phyloP scores from a whole-genome alignment of 1,140 invertebrate genomes.

The Brachionus manjavacas region DNA sequence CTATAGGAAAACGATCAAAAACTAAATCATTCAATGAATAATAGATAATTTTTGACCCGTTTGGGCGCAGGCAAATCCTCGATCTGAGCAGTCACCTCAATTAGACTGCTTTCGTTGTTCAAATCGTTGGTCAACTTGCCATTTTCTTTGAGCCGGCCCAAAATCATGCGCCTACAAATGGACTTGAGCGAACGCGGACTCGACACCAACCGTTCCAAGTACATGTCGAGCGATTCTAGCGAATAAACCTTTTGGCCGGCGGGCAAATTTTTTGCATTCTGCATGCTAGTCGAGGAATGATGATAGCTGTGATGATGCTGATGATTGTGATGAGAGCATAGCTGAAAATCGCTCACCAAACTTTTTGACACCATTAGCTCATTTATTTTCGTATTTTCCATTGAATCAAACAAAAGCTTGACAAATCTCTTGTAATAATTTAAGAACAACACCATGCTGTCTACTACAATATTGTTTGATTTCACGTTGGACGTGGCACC shows the following conservation, averaged over 20 bases:
- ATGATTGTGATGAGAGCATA: constrained; percentile 27
- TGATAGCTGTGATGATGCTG: constrained; percentile 17
- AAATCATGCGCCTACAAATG: neutral
- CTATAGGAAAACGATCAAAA: neutral
- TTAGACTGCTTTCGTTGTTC: neutral
- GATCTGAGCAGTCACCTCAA: neutral
- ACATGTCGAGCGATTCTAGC: constrained; percentile 27
- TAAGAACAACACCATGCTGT: constrained; percentile 22
- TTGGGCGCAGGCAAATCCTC: neutral
- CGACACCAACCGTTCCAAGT: neutral
- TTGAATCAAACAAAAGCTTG: constrained; percentile 30
- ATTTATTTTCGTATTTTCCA: neutral
- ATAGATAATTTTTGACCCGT: constrained; percentile 32
- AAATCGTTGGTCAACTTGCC: neutral
- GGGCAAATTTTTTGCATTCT: neutral
- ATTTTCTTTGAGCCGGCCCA: neutral
- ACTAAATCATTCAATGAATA: constrained; percentile 29
- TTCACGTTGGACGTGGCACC: neutral
- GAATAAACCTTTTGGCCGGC: neutral
- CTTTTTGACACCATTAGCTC: neutral
- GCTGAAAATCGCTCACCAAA: neutral
- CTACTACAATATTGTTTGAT: constrained; percentile 35
- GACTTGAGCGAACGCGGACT: constrained; percentile 25
- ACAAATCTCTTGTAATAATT: constrained; percentile 30
- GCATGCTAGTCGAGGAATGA: neutral